A percentile compares a stretch with the other conserved stretches of the same genome.
Evolutionary conservation across 2,888 invertebrate species (phyloP).

Genomic region (Heteromyza rotundicornis): DNA sequence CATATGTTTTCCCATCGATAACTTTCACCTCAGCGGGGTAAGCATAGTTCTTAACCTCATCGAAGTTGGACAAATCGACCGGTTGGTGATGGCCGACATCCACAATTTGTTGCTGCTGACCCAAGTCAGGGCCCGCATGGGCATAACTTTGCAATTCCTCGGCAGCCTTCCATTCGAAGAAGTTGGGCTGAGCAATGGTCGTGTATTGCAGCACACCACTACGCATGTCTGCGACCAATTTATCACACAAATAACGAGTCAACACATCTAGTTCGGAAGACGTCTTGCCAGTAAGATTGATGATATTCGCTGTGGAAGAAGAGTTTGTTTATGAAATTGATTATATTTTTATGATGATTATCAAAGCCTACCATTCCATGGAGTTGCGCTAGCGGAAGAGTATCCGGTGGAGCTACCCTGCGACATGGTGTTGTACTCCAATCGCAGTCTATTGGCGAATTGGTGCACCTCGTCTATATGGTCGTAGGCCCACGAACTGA

Average conservation of each 20-base stretch:
- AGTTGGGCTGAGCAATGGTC: conserved; percentile 52
- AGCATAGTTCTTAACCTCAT: conserved; percentile 53
- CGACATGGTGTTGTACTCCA: conserved; percentile 52
- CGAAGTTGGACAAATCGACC: conserved; percentile 48
- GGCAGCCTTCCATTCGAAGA: conserved; percentile 57
- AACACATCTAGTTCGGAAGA: conserved; percentile 49
- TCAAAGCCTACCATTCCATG: conserved; percentile 46
- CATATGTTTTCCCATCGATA: conserved; percentile 55
- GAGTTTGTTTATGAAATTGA: background rate
- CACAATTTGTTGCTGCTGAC: conserved; percentile 43
- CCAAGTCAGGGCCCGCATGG: conserved; percentile 30
- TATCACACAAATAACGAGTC: conserved; percentile 41
- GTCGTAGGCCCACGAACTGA: conserved; percentile 50
- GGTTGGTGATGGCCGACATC: conserved; percentile 41
- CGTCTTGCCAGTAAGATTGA: conserved; percentile 51
- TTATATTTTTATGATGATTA: background rate
- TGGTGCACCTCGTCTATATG: conserved; percentile 52
- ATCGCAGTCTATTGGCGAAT: conserved; percentile 51
- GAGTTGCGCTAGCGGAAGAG: conserved; percentile 24
- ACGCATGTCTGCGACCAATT: conserved; percentile 54
- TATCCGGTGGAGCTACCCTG: conserved; percentile 36
- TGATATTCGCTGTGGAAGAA: conserved; percentile 42
- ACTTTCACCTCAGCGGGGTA: conserved; percentile 58
- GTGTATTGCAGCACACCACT: conserved; percentile 47
- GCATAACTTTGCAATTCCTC: conserved; percentile 43